A percentile compares a stretch with the other conserved stretches of the same genome.
Evolutionary conservation across 2,797 vertebrate genomes (phyloP).

Genomic region (Dicrostonyx torquatus): DNA sequence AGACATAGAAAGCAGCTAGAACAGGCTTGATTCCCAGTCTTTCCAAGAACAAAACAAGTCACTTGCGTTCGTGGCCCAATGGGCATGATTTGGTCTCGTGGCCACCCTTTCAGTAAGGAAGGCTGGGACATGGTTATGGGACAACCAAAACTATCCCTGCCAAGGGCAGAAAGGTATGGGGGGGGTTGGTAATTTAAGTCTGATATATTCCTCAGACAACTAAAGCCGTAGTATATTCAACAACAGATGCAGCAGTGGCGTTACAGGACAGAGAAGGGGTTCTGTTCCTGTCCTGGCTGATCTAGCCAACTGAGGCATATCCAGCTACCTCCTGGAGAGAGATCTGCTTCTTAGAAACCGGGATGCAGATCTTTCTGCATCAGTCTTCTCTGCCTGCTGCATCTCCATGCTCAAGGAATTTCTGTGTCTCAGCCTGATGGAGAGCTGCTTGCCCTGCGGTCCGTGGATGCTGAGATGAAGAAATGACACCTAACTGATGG

Average conservation of each 20-base stretch:
- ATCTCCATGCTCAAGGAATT: constrained; percentile 16
- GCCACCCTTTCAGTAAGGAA: neutral
- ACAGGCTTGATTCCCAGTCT: neutral
- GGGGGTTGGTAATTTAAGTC: neutral
- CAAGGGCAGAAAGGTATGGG: neutral
- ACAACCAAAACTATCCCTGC: neutral
- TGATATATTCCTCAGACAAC: neutral
- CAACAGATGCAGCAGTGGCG: neutral
- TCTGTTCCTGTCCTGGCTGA: neutral
- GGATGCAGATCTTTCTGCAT: neutral
- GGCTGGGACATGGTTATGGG: neutral
- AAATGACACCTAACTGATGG: constrained; percentile 82
- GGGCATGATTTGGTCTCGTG: neutral
- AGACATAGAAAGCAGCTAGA: neutral
- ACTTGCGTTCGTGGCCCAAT: neutral
- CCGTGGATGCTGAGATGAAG: constrained; percentile 68
- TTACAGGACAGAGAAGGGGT: neutral
- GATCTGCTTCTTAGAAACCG: neutral
- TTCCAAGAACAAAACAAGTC: neutral
- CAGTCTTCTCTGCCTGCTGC: neutral
- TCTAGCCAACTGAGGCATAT: neutral
- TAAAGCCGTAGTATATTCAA: neutral
- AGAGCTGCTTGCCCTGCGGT: constrained; percentile 80
- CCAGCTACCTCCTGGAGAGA: neutral
- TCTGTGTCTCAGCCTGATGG: constrained; percentile 53